Evolutionary conservation across 2,888 invertebrate genomes (phyloP).

Genomic region (Augochlorella aurata): DNA sequence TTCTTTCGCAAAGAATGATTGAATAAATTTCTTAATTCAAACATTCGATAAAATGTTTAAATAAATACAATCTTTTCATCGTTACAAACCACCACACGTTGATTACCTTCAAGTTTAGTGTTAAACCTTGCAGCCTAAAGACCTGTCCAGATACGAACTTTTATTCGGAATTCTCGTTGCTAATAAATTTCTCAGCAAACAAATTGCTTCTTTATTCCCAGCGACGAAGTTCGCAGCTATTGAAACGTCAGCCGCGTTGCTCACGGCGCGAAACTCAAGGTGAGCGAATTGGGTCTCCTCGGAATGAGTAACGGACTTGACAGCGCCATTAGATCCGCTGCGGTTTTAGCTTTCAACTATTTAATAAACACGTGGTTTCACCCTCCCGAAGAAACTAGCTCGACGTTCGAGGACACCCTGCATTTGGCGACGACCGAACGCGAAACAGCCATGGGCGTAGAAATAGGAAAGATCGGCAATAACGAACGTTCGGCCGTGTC

Average conservation of each 20-base stretch:
- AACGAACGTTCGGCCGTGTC: neutral
- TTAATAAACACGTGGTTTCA: slow-evolving; percentile 15
- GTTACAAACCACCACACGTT: no score
- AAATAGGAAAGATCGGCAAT: slow-evolving; percentile 5
- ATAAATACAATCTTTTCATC: no score
- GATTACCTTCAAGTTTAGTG: no score
- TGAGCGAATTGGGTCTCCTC: neutral
- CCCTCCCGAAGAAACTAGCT: neutral
- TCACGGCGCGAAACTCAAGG: neutral
- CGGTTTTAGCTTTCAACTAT: neutral
- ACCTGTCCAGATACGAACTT: no score
- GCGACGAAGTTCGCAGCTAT: neutral
- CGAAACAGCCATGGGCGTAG: neutral
- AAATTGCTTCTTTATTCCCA: neutral
- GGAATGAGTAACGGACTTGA: neutral
- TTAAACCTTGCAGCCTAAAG: no score
- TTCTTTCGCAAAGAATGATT: no score
- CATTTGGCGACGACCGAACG: neutral
- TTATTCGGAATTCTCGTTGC: no score
- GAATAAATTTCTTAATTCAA: no score
- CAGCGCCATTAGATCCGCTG: neutral
- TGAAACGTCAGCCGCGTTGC: neutral
- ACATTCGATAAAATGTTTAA: no score
- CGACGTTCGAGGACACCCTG: neutral
- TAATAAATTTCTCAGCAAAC: no score